Evolutionary conservation across 2,797 vertebrate species (phyloP).

Genomic region (Philypnodon macrostomus): DNA sequence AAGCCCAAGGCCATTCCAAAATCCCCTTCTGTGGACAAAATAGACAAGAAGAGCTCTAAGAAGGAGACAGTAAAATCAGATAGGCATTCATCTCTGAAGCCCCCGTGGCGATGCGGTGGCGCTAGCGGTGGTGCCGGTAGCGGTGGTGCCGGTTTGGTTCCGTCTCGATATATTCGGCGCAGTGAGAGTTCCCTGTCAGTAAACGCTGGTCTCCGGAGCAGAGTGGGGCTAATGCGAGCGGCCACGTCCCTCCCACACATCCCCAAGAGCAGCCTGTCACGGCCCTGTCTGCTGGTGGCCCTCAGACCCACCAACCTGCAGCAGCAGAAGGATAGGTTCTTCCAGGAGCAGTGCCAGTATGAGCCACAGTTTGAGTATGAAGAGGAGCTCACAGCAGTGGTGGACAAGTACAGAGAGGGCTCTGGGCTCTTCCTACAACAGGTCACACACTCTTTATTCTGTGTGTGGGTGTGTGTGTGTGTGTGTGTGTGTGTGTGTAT

Average conservation of each 20-base stretch:
- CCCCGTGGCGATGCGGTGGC: conserved; percentile 70
- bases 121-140: conserved; percentile 47
- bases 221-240: conserved; percentile 72
- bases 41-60: conserved; percentile 25
- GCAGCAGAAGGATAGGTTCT: conserved; percentile 84
- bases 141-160: conserved; percentile 72
- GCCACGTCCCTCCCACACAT: conserved; percentile 90
- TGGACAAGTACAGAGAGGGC: conserved; percentile 89
- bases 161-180: conserved; percentile 80
- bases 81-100: conserved; percentile 55
- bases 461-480: too few relatives aligned
- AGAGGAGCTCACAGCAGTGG: conserved; percentile 81
- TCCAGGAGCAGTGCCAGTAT: conserved; percentile 84
- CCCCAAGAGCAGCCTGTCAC: conserved; percentile 69
- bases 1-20: neutral
- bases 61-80: conserved; percentile 58
- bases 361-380: conserved; percentile 92
- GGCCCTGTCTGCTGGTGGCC: conserved; percentile 87
- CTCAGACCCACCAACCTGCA: conserved; percentile 88
- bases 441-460: neutral
- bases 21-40: neutral
- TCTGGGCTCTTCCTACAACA: conserved; percentile 87
- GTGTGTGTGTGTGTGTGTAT: too few relatives aligned
- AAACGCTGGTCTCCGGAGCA: conserved; percentile 56
- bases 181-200: conserved; percentile 83